Evolutionary conservation across 2,888 invertebrate species (phyloP).

Genomic region (Polyommatus icarus): DNA sequence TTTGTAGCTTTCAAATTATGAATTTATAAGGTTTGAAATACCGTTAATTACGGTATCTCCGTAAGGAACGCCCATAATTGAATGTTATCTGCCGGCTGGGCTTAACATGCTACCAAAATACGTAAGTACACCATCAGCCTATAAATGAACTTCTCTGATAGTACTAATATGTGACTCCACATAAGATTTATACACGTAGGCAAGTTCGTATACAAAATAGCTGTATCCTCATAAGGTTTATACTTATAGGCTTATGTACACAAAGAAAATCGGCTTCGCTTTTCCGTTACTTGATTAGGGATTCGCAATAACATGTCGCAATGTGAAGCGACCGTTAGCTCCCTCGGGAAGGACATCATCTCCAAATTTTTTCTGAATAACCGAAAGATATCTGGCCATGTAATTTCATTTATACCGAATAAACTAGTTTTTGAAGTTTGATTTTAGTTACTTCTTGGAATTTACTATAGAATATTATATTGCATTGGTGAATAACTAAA

Average conservation of each 20-base stretch:
- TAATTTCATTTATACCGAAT: background rate
- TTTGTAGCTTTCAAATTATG: too few species aligned
- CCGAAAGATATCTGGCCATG: background rate
- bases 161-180: too few species aligned
- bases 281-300: constrained; percentile 13
- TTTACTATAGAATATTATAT: background rate
- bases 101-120: too few species aligned
- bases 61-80: too few species aligned
- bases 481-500: background rate
- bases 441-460: background rate
- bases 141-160: too few species aligned
- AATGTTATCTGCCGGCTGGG: too few species aligned
- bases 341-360: background rate
- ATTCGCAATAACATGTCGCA: constrained; percentile 7
- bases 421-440: background rate
- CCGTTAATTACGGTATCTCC: too few species aligned
- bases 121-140: too few species aligned
- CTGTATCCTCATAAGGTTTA: background rate
- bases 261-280: background rate
- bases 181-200: too few species aligned
- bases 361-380: constrained; percentile 6
- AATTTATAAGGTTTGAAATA: too few species aligned
- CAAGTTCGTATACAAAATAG: too few species aligned
- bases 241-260: background rate
- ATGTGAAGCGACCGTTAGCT: background rate